phyloP scores from a whole-genome alignment of 2,888 invertebrate genomes.

The Lasius fuliginosus region DNA sequence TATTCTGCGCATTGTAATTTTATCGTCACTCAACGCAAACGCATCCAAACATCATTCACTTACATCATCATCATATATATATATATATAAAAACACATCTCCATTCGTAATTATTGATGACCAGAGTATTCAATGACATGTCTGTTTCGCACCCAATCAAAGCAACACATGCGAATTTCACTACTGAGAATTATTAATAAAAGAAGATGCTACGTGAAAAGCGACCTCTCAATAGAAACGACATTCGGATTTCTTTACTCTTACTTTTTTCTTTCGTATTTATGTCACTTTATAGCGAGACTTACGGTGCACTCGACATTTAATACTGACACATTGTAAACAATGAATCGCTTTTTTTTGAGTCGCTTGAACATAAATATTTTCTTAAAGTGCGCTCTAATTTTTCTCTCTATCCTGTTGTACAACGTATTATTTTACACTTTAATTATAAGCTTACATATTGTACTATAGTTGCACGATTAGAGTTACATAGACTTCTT shows the following conservation, averaged over 20 bases:
- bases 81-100: background rate
- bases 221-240: background rate
- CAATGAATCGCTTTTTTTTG: conserved; percentile 37
- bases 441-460: conserved; percentile 51
- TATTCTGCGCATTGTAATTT: conserved; percentile 16
- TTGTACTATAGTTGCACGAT: conserved; percentile 66
- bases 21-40: conserved; percentile 29
- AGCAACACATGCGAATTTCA: conserved; percentile 55
- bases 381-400: conserved; percentile 35
- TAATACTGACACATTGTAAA: conserved; percentile 42
- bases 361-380: conserved; percentile 51
- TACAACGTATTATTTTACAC: conserved; percentile 32
- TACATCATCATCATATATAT: conserved; percentile 27
- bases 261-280: background rate
- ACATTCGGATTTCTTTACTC: conserved; percentile 1
- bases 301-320: conserved; percentile 54
- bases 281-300: conserved; percentile 14
- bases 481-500: conserved; percentile 58
- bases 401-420: conserved; percentile 49
- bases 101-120: conserved; percentile 10
- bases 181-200: conserved; percentile 59
- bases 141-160: conserved; percentile 29
- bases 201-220: background rate
- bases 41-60: conserved; percentile 47
- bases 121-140: background rate